Conservation (phyloP, 92 coral and sea anemone species). For the Phenganax marumi region DNA sequence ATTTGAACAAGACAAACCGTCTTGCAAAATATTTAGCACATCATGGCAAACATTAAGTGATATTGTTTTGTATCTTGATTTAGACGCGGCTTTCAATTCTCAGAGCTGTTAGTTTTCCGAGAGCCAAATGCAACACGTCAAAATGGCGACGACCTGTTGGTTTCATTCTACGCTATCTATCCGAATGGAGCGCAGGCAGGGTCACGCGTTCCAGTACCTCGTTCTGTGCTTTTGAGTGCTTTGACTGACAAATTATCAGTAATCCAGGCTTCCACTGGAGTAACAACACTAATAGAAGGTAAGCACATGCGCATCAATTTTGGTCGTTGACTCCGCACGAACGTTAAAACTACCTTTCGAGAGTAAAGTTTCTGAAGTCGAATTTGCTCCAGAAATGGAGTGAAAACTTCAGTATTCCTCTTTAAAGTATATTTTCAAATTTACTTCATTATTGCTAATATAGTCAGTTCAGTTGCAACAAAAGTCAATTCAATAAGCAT, state of each 20-base stretch:
- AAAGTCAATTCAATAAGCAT: too few relatives aligned
- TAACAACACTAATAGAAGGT: neutral
- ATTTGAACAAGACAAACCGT: too few relatives aligned
- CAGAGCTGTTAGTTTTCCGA: neutral
- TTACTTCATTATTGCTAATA: too few relatives aligned
- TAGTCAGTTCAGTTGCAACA: too few relatives aligned
- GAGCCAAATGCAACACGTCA: neutral
- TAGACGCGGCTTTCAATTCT: conserved; percentile 4
- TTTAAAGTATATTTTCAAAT: too few relatives aligned
- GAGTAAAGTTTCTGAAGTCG: too few relatives aligned
- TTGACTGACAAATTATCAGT: neutral
- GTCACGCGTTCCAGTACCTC: conserved; percentile 1
- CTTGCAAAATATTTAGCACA: too few relatives aligned
- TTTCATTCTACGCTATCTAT: conserved; percentile 3
- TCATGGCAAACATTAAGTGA: neutral
- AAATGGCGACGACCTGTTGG: neutral
- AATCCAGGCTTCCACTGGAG: neutral
- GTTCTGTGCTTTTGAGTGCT: neutral
- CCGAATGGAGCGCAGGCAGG: neutral
- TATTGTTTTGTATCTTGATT: neutral
- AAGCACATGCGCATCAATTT: too few relatives aligned
- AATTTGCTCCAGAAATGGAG: too few relatives aligned
- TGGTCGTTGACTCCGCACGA: too few relatives aligned
- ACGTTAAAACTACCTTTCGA: too few relatives aligned
- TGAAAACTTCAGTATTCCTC: too few relatives aligned